Evolutionary conservation across 1,140 invertebrate genomes (phyloP), one percentile per base, ranked within the genome.

Genomic region (Notospermus geniculatus): DNA sequence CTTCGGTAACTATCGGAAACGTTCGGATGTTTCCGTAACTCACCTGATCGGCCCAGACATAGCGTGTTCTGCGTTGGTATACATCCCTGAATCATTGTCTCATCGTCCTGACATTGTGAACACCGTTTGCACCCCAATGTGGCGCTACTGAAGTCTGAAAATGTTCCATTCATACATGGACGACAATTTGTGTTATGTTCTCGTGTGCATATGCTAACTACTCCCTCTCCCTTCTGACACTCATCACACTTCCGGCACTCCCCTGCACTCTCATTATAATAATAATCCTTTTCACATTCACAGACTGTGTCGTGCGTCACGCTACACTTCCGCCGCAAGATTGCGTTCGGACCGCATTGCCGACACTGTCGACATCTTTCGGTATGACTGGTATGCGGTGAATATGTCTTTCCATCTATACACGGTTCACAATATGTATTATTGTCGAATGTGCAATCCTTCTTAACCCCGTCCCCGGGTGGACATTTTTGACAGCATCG

Each of bases 31-130:
- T 15, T 7, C 4, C 5, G 32, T 36, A 36, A 36, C 32, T 36
- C 15, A 36, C 32, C 32, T 36, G 32, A 71, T 67, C 61, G 57
- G 71, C 76, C 68, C 17, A 73, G 54, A 64, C 77, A 79, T 11
- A 77, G 64, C 2, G 75, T 77, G 64, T 79, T 73, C 60, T 77
- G 73, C 5, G 72, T 69, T 17, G 63, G 58, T 22, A 73, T 67
- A 57, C 77, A 79, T n/a, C 66, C 63, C 57, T 73, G 63, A 25
- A 79, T 30, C 58, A 68, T 69, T 39, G 68, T 52, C 60, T 79
- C 68, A 29, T 65, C 59, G 4, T 63, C 53, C 2, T 52, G 36
- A 60, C 75, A 77, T 30, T 62, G 54, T 5, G 68, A 63, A 69
- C 77, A 79, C 36, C 60, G 53, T 15, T 61, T 63, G 56, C 77